Conservation (phyloP, 1,140 invertebrate genomes). For the Euwallacea fornicatus region DNA sequence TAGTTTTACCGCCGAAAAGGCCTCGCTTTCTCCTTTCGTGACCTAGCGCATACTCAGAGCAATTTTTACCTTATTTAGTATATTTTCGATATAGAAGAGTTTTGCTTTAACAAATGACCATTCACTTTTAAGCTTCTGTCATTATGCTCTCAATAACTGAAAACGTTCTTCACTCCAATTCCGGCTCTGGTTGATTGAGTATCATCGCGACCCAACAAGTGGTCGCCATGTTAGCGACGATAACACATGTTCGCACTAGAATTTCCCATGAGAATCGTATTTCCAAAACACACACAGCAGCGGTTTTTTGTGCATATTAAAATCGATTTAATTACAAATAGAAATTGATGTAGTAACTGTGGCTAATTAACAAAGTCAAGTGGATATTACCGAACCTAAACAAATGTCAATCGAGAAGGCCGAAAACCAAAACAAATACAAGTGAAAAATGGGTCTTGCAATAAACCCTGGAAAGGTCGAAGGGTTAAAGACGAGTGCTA, state of each 20-base stretch:
- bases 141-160: not conserved
- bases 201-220: constrained; percentile 17
- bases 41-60: not conserved
- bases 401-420: not conserved
- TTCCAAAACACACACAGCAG: not conserved
- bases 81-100: not conserved
- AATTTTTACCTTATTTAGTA: not conserved
- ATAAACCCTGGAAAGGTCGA: constrained; percentile 29
- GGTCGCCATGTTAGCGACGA: constrained; percentile 11
- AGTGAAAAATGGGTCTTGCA: not conserved
- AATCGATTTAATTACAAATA: not conserved
- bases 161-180: not conserved
- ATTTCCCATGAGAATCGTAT: constrained; percentile 8
- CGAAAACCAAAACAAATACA: constrained; percentile 1
- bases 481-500: constrained; percentile 26
- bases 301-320: not conserved
- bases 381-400: not conserved
- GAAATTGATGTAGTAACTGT: not conserved
- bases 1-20: constrained; percentile 1
- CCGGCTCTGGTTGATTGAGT: not conserved
- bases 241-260: constrained; percentile 3
- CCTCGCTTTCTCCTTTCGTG: not conserved
- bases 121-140: not conserved
- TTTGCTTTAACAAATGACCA: not conserved
- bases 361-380: not conserved